Evolutionary conservation across 2,797 vertebrate species (phyloP).

Genomic region (Chromis chromis): DNA sequence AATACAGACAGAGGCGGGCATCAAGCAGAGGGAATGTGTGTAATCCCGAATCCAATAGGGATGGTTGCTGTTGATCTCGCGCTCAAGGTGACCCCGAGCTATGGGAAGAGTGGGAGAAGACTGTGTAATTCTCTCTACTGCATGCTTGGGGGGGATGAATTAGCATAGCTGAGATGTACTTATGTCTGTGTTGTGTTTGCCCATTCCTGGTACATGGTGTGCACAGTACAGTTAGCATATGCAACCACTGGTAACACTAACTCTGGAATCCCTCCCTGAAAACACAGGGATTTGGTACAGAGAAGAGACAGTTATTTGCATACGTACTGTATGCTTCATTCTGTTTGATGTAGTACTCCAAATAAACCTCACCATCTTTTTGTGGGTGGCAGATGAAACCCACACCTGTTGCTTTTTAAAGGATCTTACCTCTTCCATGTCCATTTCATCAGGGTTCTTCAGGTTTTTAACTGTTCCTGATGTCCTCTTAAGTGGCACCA

Average conservation of each 20-base stretch:
- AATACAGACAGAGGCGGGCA: constrained; percentile 51
- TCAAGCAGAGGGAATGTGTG: constrained; percentile 60
- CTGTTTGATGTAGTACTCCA: background rate
- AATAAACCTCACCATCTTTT: background rate
- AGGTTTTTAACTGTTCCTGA: constrained; percentile 87
- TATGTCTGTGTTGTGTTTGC: constrained; percentile 27
- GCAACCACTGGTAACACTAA: constrained; percentile 34
- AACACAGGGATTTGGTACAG: background rate
- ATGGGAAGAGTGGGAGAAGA: constrained; percentile 61
- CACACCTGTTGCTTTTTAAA: background rate
- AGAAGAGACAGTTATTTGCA: background rate
- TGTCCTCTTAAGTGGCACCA: constrained; percentile 90
- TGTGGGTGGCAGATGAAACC: background rate
- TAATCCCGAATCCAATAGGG: constrained; percentile 77
- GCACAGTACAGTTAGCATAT: constrained; percentile 33
- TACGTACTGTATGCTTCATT: background rate
- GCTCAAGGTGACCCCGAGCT: constrained; percentile 76
- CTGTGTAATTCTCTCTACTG: constrained; percentile 68
- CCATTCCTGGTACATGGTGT: constrained; percentile 36
- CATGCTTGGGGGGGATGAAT: constrained; percentile 55
- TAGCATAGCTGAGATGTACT: constrained; percentile 59
- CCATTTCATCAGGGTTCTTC: constrained; percentile 95
- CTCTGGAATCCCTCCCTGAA: constrained; percentile 13
- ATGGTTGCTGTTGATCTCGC: constrained; percentile 62
- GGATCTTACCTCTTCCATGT: constrained; percentile 93